phyloP scores from a whole-genome alignment of 2,797 vertebrate species.

The Parauchenoglanis punctatus region DNA sequence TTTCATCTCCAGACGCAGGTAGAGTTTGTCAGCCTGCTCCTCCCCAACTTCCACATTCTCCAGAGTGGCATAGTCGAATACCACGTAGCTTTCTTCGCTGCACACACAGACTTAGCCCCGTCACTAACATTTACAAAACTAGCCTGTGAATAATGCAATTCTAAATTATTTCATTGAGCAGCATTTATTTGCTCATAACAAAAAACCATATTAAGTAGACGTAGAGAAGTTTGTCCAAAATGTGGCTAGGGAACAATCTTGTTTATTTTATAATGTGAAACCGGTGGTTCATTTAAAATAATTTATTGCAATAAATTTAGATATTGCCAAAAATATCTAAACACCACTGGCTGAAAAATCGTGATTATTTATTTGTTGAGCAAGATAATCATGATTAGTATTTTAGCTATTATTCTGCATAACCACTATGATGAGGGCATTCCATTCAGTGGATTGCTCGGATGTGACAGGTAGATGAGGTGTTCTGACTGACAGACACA shows the following conservation, averaged over 20 bases:
- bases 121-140: neutral
- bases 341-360: neutral
- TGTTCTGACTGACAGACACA: neutral
- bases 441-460: neutral
- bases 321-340: too few relatives aligned
- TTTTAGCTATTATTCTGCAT: neutral
- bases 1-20: conserved; percentile 83
- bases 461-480: neutral
- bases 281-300: neutral
- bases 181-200: neutral
- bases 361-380: neutral
- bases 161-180: neutral
- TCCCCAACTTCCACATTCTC: conserved; percentile 82
- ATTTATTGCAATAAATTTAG: neutral
- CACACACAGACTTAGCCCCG: neutral
- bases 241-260: neutral
- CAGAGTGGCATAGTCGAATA: conserved; percentile 88
- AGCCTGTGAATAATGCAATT: neutral
- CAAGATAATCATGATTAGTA: neutral
- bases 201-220: neutral
- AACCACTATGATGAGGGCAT: neutral
- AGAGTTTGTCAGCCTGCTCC: conserved; percentile 68
- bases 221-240: neutral
- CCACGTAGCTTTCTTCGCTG: conserved; percentile 91
- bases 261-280: neutral